A percentile compares a stretch with the other conserved stretches of the same genome.
phyloP scores from a whole-genome alignment of 2,888 invertebrate species.

The Atethmia centrago region DNA sequence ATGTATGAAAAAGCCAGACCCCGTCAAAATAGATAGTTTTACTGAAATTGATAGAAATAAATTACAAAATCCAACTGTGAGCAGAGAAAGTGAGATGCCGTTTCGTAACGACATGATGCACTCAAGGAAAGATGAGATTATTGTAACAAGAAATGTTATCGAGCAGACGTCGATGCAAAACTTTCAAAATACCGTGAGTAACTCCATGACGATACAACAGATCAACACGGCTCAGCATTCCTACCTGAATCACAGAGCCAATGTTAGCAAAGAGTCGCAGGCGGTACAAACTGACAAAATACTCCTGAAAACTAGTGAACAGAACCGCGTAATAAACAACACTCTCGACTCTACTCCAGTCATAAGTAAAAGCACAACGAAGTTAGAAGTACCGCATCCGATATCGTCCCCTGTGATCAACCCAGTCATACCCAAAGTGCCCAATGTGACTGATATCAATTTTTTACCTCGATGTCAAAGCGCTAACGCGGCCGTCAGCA shows the following conservation, averaged over 20 bases:
- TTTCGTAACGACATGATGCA: slow-evolving; percentile 81
- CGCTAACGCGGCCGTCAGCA: slow-evolving; percentile 84
- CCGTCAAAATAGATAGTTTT: slow-evolving; percentile 81
- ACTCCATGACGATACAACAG: slow-evolving; percentile 87
- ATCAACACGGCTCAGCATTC: slow-evolving; percentile 83
- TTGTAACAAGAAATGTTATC: slow-evolving; percentile 83
- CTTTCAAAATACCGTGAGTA: slow-evolving; percentile 81
- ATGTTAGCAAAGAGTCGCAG: slow-evolving; percentile 83
- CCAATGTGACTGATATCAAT: slow-evolving; percentile 83
- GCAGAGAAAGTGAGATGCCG: slow-evolving; percentile 81
- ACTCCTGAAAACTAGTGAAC: slow-evolving; percentile 79
- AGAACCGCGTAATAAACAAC: slow-evolving; percentile 76
- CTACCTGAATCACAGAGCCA: slow-evolving; percentile 82
- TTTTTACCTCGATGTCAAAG: slow-evolving; percentile 88
- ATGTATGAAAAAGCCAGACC: slow-evolving; percentile 80
- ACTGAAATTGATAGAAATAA: slow-evolving; percentile 82
- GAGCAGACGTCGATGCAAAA: slow-evolving; percentile 82
- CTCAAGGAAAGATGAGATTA: slow-evolving; percentile 84
- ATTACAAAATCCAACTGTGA: slow-evolving; percentile 73
- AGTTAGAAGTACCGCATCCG: slow-evolving; percentile 88
- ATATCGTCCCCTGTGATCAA: slow-evolving; percentile 88
- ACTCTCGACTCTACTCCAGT: slow-evolving; percentile 79
- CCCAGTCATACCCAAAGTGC: slow-evolving; percentile 86
- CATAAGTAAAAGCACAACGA: slow-evolving; percentile 83
- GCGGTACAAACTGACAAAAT: slow-evolving; percentile 85